phyloP scores from a whole-genome alignment of 2,888 invertebrate genomes.

The Elgonia sp. region DNA sequence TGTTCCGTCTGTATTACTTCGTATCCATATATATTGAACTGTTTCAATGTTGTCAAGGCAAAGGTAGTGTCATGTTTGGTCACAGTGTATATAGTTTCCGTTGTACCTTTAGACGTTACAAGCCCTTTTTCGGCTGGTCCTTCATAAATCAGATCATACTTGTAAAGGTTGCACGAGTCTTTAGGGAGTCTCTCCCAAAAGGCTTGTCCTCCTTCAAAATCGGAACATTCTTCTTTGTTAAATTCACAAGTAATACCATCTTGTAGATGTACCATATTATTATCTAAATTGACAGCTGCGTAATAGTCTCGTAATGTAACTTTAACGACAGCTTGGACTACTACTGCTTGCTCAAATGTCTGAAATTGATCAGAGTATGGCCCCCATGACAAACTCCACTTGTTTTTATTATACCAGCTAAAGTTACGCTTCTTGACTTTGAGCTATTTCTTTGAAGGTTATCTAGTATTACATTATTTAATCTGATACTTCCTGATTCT shows the following conservation, averaged over 20 bases:
- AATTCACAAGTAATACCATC: conserved; percentile 5
- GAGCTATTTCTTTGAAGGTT: not conserved
- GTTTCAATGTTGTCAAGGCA: no score
- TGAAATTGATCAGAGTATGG: conserved; percentile 4
- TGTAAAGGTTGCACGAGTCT: not conserved
- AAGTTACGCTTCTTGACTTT: not conserved
- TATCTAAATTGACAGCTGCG: not conserved
- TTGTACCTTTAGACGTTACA: no score
- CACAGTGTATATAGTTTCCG: no score
- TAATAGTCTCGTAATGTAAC: not conserved
- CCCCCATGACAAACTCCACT: not conserved
- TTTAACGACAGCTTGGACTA: not conserved
- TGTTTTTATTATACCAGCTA: not conserved
- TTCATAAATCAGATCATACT: not conserved
- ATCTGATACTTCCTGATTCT: not conserved
- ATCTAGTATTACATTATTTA: not conserved
- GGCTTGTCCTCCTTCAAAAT: conserved; percentile 8
- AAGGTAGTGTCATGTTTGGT: no score
- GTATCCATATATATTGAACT: not conserved
- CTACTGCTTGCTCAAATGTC: not conserved
- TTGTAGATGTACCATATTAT: not conserved
- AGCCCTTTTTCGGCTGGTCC: no score
- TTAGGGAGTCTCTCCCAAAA: conserved; percentile 4
- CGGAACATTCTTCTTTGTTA: conserved; percentile 12
- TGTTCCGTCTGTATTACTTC: not conserved